Base-by-base conservation (phyloP, 2,797 vertebrate genomes). In the Mionectes olivaceus region DNA sequence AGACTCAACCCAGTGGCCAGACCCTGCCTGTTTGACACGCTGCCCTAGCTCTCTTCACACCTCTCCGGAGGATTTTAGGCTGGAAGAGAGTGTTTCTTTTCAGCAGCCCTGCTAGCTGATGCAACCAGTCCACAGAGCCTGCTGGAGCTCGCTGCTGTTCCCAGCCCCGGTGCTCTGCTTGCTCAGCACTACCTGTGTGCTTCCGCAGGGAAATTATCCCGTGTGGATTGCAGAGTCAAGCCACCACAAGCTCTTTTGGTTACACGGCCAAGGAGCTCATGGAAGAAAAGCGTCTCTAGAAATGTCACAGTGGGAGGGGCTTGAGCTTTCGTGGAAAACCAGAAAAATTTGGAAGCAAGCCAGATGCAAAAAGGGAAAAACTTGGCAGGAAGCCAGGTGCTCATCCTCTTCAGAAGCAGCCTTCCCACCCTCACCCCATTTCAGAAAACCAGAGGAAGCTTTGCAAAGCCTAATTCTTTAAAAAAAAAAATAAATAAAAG, bases 201-300 rank as follows among this genome's bases (percentile, higher is more conserved):
- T 76, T 69, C 93, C 6, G 0, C 89, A 50, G 92, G 67, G 57
- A 65, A 70, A 61, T 46, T 3, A 61, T 32, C 65, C 92, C 11
- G 16, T 12, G 7, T 2, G 4, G 79, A 10, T 28, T 32, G 41
- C 23, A 19, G 41, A 63, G 67, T 19, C 87, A 67, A 86, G 94
- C 81, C 92, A 85, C 87, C 78, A 47, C 93, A 75, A 60, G 92
- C 57, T 67, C 47, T 18, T 35, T 49, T 0, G 0, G 84, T 52
- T n/a, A 24, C 33, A 35, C 0, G 0, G 65, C 0, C 0, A 33
- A 78, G 55, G 47, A 89, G 50, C 44, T 49, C 23, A 27, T 0
- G 1, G 52, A 67, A 78, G 57, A 69, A 9, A 67, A 80, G 43
- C 5, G 78, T 52, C 71, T 75, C 28, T 16, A 32, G 80, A 53